phyloP scores from a whole-genome alignment of 2,888 invertebrate genomes.

The Brachycybe producta region DNA sequence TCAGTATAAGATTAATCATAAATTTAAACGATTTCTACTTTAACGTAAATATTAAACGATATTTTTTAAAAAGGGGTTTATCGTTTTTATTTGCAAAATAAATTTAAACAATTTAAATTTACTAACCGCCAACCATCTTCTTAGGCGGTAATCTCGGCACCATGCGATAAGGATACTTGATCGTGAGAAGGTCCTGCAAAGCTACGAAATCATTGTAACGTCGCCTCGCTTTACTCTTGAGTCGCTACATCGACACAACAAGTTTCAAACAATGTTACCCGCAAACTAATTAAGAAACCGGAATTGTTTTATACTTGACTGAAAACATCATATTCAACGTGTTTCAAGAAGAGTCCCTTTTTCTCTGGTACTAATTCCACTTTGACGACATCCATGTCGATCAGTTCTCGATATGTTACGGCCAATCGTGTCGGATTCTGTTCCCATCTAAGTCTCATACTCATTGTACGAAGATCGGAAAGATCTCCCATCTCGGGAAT shows the following conservation, averaged over 20 bases:
- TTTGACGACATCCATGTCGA: constrained; percentile 32
- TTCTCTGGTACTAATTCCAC: constrained; percentile 36
- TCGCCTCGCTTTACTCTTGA: constrained; percentile 31
- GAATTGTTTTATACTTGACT: constrained; percentile 30
- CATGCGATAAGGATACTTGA: constrained; percentile 34
- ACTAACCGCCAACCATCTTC: constrained; percentile 28
- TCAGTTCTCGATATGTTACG: constrained; percentile 31
- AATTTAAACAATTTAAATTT: no score
- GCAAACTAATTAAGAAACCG: neutral
- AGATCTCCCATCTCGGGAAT: constrained; percentile 33
- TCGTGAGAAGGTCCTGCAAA: constrained; percentile 33
- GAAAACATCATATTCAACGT: constrained; percentile 37
- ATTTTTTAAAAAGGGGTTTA: constrained; percentile 18
- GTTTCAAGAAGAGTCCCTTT: constrained; percentile 36
- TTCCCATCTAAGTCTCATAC: constrained; percentile 29
- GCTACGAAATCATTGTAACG: constrained; percentile 37
- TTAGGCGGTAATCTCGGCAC: constrained; percentile 36
- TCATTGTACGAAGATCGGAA: constrained; percentile 29
- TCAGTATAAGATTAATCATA: no score
- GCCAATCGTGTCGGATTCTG: constrained; percentile 31
- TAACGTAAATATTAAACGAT: neutral
- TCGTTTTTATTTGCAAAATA: no score
- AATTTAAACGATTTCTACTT: no score
- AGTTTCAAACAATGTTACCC: constrained; percentile 12
- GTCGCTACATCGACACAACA: no score